phyloP scores from a whole-genome alignment of 2,797 vertebrate species.

The Hyperoplus lanceolatus region DNA sequence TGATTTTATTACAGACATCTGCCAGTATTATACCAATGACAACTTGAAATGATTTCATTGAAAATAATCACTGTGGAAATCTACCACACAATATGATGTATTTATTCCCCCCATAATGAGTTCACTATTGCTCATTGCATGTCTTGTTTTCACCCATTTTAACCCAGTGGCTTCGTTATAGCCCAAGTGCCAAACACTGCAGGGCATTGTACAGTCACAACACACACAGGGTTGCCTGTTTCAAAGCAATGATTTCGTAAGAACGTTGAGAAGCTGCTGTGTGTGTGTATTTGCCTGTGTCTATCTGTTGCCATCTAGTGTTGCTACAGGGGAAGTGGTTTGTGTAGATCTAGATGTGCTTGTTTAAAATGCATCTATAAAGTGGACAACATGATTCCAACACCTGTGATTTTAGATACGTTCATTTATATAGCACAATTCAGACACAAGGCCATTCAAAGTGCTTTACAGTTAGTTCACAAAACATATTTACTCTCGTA shows the following conservation, averaged over 20 bases:
- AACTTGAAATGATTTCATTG: not conserved
- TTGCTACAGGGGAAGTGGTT: accelerated
- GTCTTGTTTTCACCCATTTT: constrained; percentile 40
- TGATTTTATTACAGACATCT: not conserved
- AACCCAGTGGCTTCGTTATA: not conserved
- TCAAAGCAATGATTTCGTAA: constrained; percentile 60
- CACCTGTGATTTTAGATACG: not conserved
- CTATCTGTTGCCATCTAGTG: constrained; percentile 49
- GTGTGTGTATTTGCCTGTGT: accelerated
- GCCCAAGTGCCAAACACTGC: constrained; percentile 17
- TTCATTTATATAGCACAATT: not conserved
- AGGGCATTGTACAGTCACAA: constrained; percentile 16
- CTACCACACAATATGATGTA: not conserved
- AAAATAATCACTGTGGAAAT: not conserved
- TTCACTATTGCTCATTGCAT: constrained; percentile 6
- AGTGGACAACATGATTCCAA: not conserved
- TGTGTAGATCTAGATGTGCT: not conserved
- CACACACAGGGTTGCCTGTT: constrained; percentile 48
- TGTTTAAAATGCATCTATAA: not conserved
- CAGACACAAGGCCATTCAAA: no score
- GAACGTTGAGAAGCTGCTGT: not conserved
- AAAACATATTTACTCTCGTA: no score
- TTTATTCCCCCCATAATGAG: not conserved
- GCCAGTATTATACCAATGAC: not conserved
- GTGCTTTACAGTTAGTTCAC: no score